Evolutionary conservation across 2,888 invertebrate species (phyloP).

Genomic region (Keiferia lycopersicella): DNA sequence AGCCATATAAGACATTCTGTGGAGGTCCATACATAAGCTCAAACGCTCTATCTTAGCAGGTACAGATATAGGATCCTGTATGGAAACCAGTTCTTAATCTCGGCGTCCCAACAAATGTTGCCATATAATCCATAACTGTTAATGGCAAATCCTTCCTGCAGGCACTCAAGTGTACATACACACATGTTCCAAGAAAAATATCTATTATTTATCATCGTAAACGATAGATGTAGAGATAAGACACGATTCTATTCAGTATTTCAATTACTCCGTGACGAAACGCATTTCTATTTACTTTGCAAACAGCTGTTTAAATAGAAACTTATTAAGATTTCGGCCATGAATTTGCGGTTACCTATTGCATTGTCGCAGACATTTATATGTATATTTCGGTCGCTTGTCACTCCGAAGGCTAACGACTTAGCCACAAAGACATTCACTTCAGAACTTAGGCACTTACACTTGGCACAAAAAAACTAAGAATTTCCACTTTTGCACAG

Average conservation of each 20-base stretch:
- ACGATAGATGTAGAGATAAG: constrained; percentile 17
- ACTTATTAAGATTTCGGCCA: constrained; percentile 48
- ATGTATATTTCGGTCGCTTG: constrained; percentile 57
- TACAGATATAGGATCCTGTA: neutral
- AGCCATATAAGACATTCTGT: no score
- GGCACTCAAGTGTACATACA: neutral
- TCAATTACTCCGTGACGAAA: constrained; percentile 10
- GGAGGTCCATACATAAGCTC: neutral
- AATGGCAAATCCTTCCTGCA: neutral
- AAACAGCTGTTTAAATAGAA: constrained; percentile 29
- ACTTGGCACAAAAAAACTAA: constrained; percentile 29
- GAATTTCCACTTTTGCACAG: neutral
- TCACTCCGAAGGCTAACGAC: constrained; percentile 68
- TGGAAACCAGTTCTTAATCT: constrained; percentile 3
- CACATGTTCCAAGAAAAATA: constrained; percentile 13
- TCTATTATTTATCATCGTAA: constrained; percentile 7
- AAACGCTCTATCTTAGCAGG: neutral
- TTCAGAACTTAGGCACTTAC: constrained; percentile 21
- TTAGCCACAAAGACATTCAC: constrained; percentile 42
- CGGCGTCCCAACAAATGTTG: neutral
- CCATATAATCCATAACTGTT: neutral
- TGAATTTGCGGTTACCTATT: constrained; percentile 44
- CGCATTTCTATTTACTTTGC: constrained; percentile 16
- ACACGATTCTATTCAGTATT: constrained; percentile 13
- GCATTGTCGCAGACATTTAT: constrained; percentile 59